Evolutionary conservation across 2,797 vertebrate genomes (phyloP).

Genomic region (Clangula hyemalis): DNA sequence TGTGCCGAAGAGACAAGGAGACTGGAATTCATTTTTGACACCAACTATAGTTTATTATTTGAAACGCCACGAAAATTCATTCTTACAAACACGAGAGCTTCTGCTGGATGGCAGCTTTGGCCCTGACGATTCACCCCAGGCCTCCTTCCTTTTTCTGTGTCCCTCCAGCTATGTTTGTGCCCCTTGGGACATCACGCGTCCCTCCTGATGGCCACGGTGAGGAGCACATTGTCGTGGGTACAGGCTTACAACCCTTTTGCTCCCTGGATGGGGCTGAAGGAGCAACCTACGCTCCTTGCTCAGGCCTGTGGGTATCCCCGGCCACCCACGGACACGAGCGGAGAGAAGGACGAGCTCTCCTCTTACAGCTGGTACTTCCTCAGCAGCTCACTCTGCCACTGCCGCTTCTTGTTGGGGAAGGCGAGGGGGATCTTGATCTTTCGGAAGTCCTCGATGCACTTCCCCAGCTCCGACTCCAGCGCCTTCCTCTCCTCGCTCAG

Average conservation of each 20-base stretch:
- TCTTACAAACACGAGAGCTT: background rate
- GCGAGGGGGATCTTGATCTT: slow-evolving; percentile 85
- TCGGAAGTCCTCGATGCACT: slow-evolving; percentile 90
- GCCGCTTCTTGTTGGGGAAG: slow-evolving; percentile 89
- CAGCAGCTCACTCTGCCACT: slow-evolving; percentile 92
- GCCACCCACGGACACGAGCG: background rate
- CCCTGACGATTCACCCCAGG: background rate
- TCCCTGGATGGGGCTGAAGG: background rate
- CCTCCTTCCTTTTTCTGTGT: background rate
- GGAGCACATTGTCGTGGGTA: background rate
- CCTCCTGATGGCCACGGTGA: fast-evolving
- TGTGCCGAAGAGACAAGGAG: background rate
- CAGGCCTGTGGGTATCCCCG: fast-evolving
- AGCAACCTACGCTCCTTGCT: background rate
- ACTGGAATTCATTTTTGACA: fast-evolving
- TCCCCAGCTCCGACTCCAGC: slow-evolving; percentile 87
- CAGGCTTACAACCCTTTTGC: background rate
- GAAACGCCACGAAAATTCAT: background rate
- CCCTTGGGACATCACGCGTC: fast-evolving
- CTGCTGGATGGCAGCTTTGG: background rate
- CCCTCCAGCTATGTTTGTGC: background rate
- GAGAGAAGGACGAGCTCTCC: too few species aligned
- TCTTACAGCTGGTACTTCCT: slow-evolving; percentile 85
- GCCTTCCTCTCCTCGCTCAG: slow-evolving; percentile 79
- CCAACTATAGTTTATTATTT: background rate